These are phyloP conservation scores for Lacerta bilineata DNA, from an alignment of 2,797 vertebrate species.

Conservation along the genomic window DNA sequence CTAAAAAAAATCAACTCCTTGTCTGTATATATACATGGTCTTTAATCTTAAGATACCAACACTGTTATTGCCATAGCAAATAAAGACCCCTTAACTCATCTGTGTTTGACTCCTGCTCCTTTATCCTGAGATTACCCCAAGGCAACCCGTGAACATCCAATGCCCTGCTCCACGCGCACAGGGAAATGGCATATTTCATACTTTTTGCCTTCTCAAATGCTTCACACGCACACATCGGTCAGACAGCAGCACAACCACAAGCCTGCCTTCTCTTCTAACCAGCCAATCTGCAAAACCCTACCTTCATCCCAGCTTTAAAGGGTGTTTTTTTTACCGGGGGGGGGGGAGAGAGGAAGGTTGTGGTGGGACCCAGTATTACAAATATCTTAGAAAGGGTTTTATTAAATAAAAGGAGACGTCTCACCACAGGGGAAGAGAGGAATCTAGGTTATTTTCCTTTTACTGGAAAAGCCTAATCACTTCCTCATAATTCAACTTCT, in stretches of 20 bases:
- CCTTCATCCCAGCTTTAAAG: background rate
- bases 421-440: background rate
- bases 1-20: background rate
- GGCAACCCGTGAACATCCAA: background rate
- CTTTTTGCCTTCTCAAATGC: background rate
- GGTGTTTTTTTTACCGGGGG: no score
- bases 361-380: background rate
- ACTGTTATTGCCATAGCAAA: background rate
- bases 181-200: background rate
- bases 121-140: background rate
- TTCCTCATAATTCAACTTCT: background rate
- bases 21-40: background rate
- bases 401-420: background rate
- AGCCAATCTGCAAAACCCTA: background rate
- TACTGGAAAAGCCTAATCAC: background rate
- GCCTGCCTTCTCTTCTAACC: background rate
- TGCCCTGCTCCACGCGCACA: no score
- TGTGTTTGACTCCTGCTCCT: background rate
- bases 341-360: no score
- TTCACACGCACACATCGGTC: no score
- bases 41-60: background rate
- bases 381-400: background rate
- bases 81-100: background rate
- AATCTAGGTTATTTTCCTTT: background rate
- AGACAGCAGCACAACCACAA: background rate